These are phyloP conservation scores for Paedocypris sp. DNA, from an alignment of 2,113 vertebrate genomes.

Conservation along the genomic window DNA sequence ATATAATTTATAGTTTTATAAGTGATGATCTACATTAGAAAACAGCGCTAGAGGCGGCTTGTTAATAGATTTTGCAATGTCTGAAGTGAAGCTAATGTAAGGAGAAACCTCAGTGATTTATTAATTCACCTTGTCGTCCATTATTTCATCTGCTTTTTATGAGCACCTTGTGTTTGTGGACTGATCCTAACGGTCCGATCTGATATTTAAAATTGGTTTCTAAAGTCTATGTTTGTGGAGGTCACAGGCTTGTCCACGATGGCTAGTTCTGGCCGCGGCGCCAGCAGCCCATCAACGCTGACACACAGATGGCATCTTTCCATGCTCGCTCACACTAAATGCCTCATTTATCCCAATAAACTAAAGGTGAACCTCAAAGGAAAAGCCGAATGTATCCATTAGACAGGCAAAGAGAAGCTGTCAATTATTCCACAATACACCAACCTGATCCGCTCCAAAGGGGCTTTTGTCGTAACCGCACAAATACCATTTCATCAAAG, in stretches of 20 bases:
- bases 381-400: slow-evolving; percentile 9
- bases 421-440: slow-evolving; percentile 33
- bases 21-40: not conserved
- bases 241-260: no score
- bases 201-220: no score
- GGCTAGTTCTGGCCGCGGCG: no score
- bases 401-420: not conserved
- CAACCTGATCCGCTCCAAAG: slow-evolving; percentile 21
- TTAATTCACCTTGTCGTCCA: no score
- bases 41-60: not conserved
- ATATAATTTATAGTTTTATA: not conserved
- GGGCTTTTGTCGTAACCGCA: slow-evolving; percentile 32
- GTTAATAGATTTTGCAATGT: not conserved
- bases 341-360: not conserved
- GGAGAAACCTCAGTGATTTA: no score
- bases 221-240: no score
- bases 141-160: no score
- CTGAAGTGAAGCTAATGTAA: not conserved
- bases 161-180: no score
- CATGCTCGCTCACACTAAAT: not conserved
- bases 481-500: slow-evolving; percentile 51
- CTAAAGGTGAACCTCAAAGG: slow-evolving; percentile 2
- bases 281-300: no score
- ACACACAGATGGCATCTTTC: not conserved
- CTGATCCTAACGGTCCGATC: no score